phyloP scores from a whole-genome alignment of 1,140 invertebrate genomes.

The Atta cephalotes region DNA sequence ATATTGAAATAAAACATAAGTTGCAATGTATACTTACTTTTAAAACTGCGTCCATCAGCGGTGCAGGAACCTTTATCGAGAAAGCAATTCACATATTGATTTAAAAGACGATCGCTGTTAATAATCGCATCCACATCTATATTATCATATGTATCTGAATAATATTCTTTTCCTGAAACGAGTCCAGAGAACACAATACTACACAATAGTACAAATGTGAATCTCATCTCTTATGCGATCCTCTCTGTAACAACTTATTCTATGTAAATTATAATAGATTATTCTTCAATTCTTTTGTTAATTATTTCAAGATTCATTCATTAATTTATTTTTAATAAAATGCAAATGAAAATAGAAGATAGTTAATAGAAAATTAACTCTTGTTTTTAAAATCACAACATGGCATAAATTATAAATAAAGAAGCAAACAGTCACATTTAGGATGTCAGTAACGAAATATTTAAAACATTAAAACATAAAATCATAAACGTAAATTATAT shows the following conservation, averaged over 20 bases:
- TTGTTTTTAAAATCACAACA: not conserved
- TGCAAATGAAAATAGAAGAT: not conserved
- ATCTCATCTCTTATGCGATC: not conserved
- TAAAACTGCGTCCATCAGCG: constrained; percentile 80
- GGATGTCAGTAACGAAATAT: too few species aligned
- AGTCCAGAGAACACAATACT: not conserved
- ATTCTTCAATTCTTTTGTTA: not conserved
- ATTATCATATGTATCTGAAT: constrained; percentile 40
- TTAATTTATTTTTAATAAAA: not conserved
- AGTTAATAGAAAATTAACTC: not conserved
- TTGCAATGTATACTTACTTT: constrained; percentile 78
- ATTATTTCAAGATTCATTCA: not conserved
- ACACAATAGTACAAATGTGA: not conserved
- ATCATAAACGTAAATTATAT: too few species aligned
- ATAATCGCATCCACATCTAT: constrained; percentile 52
- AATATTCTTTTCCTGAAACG: constrained; percentile 41
- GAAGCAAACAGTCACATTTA: too few species aligned
- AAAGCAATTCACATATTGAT: constrained; percentile 77
- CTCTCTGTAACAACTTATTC: not conserved
- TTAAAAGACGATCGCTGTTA: constrained; percentile 36
- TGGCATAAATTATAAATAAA: too few species aligned
- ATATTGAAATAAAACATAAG: constrained; percentile 15
- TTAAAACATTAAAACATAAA: too few species aligned
- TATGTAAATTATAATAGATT: constrained; percentile 17
- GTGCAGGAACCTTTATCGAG: constrained; percentile 82